Evolutionary conservation across 2,888 invertebrate species (phyloP).

Genomic region (Cataglyphis albicans): DNA sequence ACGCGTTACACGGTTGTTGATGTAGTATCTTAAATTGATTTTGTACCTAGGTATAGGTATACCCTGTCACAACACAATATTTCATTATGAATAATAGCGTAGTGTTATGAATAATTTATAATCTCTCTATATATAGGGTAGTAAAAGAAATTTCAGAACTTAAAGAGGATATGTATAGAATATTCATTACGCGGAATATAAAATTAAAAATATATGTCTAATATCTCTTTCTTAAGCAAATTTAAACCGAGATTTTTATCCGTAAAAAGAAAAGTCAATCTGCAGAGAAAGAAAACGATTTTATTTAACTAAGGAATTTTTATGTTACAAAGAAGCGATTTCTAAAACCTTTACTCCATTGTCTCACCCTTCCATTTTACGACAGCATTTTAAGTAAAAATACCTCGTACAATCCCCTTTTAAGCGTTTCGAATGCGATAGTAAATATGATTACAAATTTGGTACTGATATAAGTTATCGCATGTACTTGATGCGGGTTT

Average conservation of each 20-base stretch:
- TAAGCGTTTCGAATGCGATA: conserved; percentile 51
- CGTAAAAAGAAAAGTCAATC: background rate
- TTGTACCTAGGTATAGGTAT: background rate
- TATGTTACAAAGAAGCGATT: background rate
- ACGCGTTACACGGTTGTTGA: background rate
- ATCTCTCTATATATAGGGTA: background rate
- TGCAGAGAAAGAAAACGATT: background rate
- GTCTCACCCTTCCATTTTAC: conserved; percentile 77
- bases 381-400: conserved; percentile 63
- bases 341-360: conserved; percentile 40
- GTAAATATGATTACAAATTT: conserved; percentile 9
- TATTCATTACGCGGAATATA: background rate
- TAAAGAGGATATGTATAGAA: background rate
- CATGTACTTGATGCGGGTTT: conserved; percentile 18
- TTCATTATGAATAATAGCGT: background rate
- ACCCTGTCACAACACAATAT: background rate
- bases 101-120: conserved; percentile 18
- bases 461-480: conserved; percentile 64
- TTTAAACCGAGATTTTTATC: background rate
- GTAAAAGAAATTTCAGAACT: background rate
- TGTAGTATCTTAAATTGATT: conserved; percentile 17
- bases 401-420: background rate
- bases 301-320: conserved; percentile 36
- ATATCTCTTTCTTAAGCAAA: no score
- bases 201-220: background rate